Conservation (phyloP, 2,797 vertebrate species). For the Capromys pilorides region DNA sequence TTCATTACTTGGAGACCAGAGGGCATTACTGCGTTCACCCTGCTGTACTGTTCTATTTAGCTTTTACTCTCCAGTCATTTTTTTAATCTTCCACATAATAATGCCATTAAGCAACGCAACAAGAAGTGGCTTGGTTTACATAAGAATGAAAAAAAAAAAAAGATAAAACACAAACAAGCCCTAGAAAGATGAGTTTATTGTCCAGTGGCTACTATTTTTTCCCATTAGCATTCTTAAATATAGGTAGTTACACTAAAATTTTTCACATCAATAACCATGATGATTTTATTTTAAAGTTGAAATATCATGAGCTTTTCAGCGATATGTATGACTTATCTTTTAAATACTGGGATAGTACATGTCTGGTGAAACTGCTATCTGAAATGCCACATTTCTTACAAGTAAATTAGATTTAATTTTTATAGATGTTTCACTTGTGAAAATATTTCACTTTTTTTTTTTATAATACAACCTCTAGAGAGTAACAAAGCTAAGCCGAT, state of each 20-base stretch:
- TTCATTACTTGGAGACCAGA: neutral
- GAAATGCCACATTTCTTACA: constrained; percentile 15
- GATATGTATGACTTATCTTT: constrained; percentile 45
- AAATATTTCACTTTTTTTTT: neutral
- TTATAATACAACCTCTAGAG: neutral
- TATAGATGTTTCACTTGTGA: constrained; percentile 27
- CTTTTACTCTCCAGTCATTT: constrained; percentile 44
- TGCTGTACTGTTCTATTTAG: neutral
- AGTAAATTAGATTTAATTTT: constrained; percentile 24
- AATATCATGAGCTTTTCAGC: constrained; percentile 48
- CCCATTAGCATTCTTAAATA: constrained; percentile 44
- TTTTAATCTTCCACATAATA: neutral
- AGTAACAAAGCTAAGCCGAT: neutral
- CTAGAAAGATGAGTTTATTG: constrained; percentile 51
- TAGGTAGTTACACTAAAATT: constrained; percentile 53
- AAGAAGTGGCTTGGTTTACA: neutral
- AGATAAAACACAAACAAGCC: neutral
- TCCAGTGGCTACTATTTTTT: neutral
- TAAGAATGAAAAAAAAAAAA: neutral
- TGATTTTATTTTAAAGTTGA: constrained; percentile 60
- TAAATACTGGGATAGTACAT: constrained; percentile 38
- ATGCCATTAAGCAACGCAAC: constrained; percentile 5
- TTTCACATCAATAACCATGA: constrained; percentile 14
- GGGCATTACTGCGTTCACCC: neutral
- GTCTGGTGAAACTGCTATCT: constrained; percentile 19